Percentiles rank a stretch among this genome's conserved stretches.
Evolutionary conservation across 1,140 invertebrate genomes (phyloP).

Genomic region (Drosophila parvula): DNA sequence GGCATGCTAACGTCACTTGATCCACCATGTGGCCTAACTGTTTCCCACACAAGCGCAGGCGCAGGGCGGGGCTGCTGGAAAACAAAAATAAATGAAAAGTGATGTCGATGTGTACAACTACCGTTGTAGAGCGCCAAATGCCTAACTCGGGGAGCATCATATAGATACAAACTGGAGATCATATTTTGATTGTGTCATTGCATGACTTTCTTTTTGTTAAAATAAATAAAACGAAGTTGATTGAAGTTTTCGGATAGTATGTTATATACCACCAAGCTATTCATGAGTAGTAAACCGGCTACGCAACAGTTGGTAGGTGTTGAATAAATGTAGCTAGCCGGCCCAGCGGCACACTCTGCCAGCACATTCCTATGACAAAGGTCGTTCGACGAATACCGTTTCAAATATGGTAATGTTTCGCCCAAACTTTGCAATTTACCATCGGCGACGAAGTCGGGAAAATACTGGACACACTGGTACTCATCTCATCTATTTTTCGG

Average conservation of each 20-base stretch:
- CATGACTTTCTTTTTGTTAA: conserved; percentile 3
- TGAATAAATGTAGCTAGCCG: conserved; percentile 25
- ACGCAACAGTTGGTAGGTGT: conserved; percentile 16
- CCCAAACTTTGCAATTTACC: conserved; percentile 28
- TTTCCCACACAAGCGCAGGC: conserved; percentile 24
- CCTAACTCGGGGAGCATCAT: background rate
- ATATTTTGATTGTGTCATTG: background rate
- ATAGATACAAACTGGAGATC: conserved; percentile 4
- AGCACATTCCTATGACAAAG: conserved; percentile 21
- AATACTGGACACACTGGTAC: background rate
- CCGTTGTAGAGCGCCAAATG: too few relatives aligned
- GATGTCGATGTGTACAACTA: conserved; percentile 9
- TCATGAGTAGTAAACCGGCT: background rate
- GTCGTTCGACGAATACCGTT: conserved; percentile 17
- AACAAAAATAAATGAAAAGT: conserved; percentile 7
- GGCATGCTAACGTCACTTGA: background rate
- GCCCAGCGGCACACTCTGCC: too few relatives aligned
- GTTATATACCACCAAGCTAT: background rate
- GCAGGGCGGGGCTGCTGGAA: conserved; percentile 23
- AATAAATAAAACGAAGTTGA: background rate
- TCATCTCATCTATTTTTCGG: background rate
- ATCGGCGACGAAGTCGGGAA: background rate
- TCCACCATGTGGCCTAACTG: background rate
- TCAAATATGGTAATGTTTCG: conserved; percentile 11
- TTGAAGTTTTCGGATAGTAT: background rate